Percentiles rank a stretch among this genome's conserved stretches.
Conservation (phyloP, 1,140 invertebrate species). For the Gryllus bimaculatus region DNA sequence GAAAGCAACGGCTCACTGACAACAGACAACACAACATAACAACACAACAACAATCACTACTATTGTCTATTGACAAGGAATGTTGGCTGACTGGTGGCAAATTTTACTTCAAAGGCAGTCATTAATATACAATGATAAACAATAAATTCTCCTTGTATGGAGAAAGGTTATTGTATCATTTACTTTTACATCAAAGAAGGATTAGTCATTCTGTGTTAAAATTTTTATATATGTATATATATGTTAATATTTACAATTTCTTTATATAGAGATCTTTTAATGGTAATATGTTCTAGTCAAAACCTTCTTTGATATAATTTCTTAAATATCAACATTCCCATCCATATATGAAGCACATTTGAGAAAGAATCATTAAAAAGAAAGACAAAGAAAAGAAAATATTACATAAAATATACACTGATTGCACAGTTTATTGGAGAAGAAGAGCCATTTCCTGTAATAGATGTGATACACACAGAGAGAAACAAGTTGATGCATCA, state of each 20-base stretch:
- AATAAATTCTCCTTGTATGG: too few relatives aligned
- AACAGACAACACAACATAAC: conserved; percentile 10
- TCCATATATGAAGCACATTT: background rate
- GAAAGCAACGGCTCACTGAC: conserved; percentile 5
- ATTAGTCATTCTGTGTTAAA: background rate
- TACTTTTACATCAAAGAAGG: too few relatives aligned
- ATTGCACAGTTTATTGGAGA: conserved; percentile 16
- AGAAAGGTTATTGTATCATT: too few relatives aligned
- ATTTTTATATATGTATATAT: background rate
- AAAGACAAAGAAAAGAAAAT: background rate
- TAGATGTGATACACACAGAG: conserved; percentile 15
- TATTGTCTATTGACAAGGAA: background rate
- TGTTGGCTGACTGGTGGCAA: background rate
- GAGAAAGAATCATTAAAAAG: background rate
- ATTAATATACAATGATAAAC: background rate
- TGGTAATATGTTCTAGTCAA: background rate
- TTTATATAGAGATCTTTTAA: background rate
- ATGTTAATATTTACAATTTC: background rate
- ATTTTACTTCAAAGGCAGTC: background rate
- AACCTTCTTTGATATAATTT: background rate
- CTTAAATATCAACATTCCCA: background rate
- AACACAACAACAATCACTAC: conserved; percentile 12
- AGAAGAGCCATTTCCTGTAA: conserved; percentile 20
- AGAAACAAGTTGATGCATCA: conserved; percentile 8
- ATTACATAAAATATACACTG: conserved; percentile 9